phyloP scores from a whole-genome alignment of 2,888 invertebrate genomes.

The Cristatella mucedo region DNA sequence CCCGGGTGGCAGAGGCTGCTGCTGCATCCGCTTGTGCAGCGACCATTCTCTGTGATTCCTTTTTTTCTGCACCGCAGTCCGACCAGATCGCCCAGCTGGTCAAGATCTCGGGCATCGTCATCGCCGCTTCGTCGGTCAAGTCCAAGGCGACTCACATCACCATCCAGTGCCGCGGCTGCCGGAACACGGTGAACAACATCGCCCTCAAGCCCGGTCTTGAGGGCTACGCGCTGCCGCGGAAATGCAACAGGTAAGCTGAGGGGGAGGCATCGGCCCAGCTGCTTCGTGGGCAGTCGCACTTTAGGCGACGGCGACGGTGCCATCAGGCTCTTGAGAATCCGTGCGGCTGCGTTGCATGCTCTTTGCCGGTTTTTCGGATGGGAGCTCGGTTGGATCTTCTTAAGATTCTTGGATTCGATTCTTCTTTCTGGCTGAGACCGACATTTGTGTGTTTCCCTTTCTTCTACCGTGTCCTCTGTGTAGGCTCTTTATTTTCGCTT shows the following conservation, averaged over 20 bases:
- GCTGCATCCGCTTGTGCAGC: too few species aligned
- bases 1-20: too few species aligned
- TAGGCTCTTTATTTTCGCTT: neutral
- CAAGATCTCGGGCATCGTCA: slow-evolving; percentile 86
- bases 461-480: neutral
- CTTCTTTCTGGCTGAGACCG: too few species aligned
- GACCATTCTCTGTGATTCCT: too few species aligned
- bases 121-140: slow-evolving; percentile 79
- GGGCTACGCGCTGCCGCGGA: slow-evolving; percentile 82
- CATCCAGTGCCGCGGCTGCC: slow-evolving; percentile 85
- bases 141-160: slow-evolving; percentile 88
- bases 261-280: neutral
- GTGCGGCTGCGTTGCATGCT: neutral
- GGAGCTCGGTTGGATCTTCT: too few species aligned
- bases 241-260: slow-evolving; percentile 68
- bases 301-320: neutral
- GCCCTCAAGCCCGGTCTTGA: slow-evolving; percentile 84
- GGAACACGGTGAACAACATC: slow-evolving; percentile 71
- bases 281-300: neutral
- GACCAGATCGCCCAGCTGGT: slow-evolving; percentile 79
- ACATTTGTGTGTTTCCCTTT: too few species aligned
- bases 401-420: too few species aligned
- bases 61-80: slow-evolving; percentile 46
- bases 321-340: neutral
- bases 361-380: too few species aligned